A percentile compares a stretch with the other conserved stretches of the same genome.
Evolutionary conservation across 2,888 invertebrate genomes (phyloP).

Genomic region (Meloe dianella): DNA sequence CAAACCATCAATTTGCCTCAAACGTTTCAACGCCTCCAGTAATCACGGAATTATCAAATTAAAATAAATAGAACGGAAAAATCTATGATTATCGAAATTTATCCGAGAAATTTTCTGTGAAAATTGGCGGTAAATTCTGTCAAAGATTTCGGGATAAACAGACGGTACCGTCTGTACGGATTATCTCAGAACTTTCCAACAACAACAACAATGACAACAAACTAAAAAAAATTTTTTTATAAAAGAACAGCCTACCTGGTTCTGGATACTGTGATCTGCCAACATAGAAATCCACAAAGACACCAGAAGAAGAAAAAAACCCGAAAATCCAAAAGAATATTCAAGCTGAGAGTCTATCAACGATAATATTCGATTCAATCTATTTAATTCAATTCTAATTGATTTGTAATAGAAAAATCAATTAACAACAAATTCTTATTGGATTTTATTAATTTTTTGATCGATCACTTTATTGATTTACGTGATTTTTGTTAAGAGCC

Average conservation of each 20-base stretch:
- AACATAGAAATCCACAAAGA: neutral
- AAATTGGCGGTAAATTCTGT: neutral
- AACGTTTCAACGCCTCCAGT: neutral
- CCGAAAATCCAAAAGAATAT: neutral
- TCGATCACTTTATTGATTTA: conserved; percentile 51
- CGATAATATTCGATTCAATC: too few species aligned
- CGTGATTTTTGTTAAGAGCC: conserved; percentile 53
- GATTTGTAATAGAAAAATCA: neutral
- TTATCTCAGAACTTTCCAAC: neutral
- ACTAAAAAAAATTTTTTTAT: neutral
- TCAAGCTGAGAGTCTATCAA: neutral
- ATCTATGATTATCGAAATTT: neutral
- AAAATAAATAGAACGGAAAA: neutral
- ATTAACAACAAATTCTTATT: neutral
- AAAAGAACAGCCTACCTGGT: neutral
- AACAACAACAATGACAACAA: neutral
- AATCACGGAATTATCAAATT: neutral
- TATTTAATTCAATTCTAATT: too few species aligned
- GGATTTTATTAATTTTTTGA: conserved; percentile 27
- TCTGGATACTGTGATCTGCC: neutral
- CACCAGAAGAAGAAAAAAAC: neutral
- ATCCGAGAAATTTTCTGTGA: neutral
- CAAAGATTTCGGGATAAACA: neutral
- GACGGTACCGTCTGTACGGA: neutral
- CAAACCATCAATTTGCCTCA: conserved; percentile 13